Base-by-base conservation (phyloP, 1,140 invertebrate genomes). In the Drosophila bipectinata region DNA sequence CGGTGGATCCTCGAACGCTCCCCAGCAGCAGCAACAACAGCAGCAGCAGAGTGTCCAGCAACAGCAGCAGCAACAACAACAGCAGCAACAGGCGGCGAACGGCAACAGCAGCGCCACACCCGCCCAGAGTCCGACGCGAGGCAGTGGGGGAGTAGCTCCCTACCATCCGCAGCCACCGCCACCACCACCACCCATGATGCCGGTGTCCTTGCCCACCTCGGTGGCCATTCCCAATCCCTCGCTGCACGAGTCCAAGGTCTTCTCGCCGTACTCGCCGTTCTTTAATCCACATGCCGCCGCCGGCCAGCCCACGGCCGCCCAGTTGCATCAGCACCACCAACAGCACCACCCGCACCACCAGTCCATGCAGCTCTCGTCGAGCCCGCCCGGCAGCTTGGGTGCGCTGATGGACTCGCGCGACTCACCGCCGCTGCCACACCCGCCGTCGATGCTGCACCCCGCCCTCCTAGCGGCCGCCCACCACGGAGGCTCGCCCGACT, bases 181-280 rank as follows among this genome's bases (percentile, higher is more conserved):
- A 55, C 96, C 97, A 74, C 90, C 90, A 85, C 90, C 88, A 95
- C 97, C 94, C 75, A 92, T 92, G 91, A 82, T 92, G 83, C 90
- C 91, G 59, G 91, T 92, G 72, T 97, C 97, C 61, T 94, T 98
- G 91, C 97, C 97, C 64, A 98, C 97, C 41, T 97, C 97, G 58
- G 98, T 99, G 88, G 98, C 98, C 90, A 98, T 99, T 92, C 97
- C 98, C 55, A 99, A 99, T 93, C 98, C 98, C 44, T 97, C 97
- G 84, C 94, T 99, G 72, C 97, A 98, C 93, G 97, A 98, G 92
- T 98, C 97, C 69, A 97, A 98, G 93, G 95, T 98, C 78, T 98
- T 98, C 92, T 97, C 96, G 62, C 96, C 97, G 61, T 97, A 97
- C 92, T 96, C 95, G 89, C 96, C 96, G 64, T 97, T 98, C 93